Conservation (phyloP, 2,113 vertebrate species). For the Petaurus breviceps region DNA sequence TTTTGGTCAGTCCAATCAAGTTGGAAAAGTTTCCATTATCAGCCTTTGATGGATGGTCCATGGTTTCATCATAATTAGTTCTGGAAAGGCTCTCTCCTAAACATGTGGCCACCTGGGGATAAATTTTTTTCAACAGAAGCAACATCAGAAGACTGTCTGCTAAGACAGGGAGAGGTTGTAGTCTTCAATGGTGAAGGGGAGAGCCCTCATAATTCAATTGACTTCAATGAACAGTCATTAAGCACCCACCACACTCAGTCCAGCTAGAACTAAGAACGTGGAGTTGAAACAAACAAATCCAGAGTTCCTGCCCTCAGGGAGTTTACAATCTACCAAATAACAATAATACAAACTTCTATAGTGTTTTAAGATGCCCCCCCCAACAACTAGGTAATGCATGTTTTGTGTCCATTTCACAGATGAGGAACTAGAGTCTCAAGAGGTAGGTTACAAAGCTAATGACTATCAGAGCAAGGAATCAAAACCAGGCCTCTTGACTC, state of each 20-base stretch:
- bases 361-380: not conserved
- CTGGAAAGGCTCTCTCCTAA: not conserved
- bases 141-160: not conserved
- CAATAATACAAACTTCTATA: not conserved
- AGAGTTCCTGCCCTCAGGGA: not conserved
- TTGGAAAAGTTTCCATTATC: not conserved
- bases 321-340: not conserved
- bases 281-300: not conserved
- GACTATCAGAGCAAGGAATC: not conserved
- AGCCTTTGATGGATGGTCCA: not conserved
- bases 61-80: not conserved
- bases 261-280: not conserved
- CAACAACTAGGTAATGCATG: not conserved
- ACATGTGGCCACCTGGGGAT: not conserved
- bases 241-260: not conserved
- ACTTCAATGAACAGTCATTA: not conserved
- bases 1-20: not conserved
- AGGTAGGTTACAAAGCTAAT: not conserved
- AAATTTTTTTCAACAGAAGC: not conserved
- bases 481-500: not conserved
- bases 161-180: not conserved
- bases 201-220: not conserved
- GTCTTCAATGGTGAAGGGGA: not conserved
- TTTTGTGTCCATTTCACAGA: not conserved
- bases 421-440: not conserved